phyloP scores from a whole-genome alignment of 2,888 invertebrate species.

The Torymus auratus region DNA sequence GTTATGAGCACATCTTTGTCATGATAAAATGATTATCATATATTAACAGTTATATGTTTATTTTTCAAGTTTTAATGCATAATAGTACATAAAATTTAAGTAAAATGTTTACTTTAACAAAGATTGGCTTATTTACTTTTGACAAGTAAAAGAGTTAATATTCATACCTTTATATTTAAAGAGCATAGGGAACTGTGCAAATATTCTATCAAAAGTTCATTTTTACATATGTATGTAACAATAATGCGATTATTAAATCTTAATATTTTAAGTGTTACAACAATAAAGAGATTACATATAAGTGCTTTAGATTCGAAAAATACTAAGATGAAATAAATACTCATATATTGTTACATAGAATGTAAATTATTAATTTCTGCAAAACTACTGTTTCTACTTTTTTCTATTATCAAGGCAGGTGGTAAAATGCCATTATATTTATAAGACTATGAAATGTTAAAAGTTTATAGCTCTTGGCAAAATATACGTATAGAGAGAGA shows the following conservation, averaged over 20 bases:
- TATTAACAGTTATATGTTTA: too few relatives aligned
- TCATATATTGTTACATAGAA: neutral
- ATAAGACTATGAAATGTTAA: constrained; percentile 18
- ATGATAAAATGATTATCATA: too few relatives aligned
- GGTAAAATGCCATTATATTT: constrained; percentile 15
- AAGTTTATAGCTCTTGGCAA: constrained; percentile 27
- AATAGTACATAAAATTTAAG: too few relatives aligned
- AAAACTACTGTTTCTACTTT: neutral
- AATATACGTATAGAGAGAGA: constrained; percentile 5
- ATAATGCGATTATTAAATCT: neutral
- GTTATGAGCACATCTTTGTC: too few relatives aligned
- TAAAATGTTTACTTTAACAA: too few relatives aligned
- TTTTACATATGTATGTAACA: neutral
- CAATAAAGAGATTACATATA: neutral
- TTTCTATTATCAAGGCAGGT: constrained; percentile 14
- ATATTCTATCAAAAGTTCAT: neutral
- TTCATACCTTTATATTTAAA: too few relatives aligned
- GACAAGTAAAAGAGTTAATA: too few relatives aligned
- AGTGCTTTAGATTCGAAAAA: neutral
- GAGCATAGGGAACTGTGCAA: neutral
- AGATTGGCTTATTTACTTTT: too few relatives aligned
- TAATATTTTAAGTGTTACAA: neutral
- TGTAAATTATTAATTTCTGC: neutral
- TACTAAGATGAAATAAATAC: constrained; percentile 7
- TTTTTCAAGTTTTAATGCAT: too few relatives aligned